These are phyloP conservation scores for Pemphredon lugubris DNA, from an alignment of 2,888 invertebrate genomes.

Conservation along the genomic window DNA sequence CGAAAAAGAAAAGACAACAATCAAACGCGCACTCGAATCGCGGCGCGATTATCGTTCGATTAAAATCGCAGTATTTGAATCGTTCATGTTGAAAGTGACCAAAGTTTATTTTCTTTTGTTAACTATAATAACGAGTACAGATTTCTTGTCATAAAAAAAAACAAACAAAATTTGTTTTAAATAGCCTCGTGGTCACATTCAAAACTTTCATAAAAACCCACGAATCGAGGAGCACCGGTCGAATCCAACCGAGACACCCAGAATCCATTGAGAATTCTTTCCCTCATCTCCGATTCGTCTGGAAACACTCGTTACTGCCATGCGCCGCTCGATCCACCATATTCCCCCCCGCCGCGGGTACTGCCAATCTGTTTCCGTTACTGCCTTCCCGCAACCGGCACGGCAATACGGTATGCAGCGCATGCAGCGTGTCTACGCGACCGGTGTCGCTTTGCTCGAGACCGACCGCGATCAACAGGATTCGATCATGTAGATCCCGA, in stretches of 20 bases:
- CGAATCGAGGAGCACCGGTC: background rate
- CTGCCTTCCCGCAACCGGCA: conserved; percentile 4
- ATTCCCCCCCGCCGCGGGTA: conserved; percentile 14
- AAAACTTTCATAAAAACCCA: too few species aligned
- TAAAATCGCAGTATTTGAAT: too few species aligned
- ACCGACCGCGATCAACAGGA: conserved; percentile 51
- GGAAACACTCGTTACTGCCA: conserved; percentile 18
- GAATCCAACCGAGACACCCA: background rate
- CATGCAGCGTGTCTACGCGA: conserved; percentile 17
- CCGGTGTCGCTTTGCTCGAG: conserved; percentile 56
- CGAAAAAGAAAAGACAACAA: too few species aligned
- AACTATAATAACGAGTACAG: too few species aligned
- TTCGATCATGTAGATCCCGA: conserved; percentile 60
- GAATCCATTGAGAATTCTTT: too few species aligned
- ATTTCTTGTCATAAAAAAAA: too few species aligned
- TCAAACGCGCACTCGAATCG: too few species aligned
- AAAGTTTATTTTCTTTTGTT: too few species aligned
- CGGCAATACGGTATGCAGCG: conserved; percentile 19
- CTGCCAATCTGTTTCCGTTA: conserved; percentile 50
- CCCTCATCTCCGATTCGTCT: background rate
- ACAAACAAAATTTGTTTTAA: too few species aligned
- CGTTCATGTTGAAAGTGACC: too few species aligned
- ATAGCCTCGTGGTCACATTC: too few species aligned
- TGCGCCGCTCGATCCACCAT: conserved; percentile 18
- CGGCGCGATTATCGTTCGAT: too few species aligned